Base-by-base conservation (phyloP, 2,113 vertebrate species). In the Steatornis caripensis region DNA sequence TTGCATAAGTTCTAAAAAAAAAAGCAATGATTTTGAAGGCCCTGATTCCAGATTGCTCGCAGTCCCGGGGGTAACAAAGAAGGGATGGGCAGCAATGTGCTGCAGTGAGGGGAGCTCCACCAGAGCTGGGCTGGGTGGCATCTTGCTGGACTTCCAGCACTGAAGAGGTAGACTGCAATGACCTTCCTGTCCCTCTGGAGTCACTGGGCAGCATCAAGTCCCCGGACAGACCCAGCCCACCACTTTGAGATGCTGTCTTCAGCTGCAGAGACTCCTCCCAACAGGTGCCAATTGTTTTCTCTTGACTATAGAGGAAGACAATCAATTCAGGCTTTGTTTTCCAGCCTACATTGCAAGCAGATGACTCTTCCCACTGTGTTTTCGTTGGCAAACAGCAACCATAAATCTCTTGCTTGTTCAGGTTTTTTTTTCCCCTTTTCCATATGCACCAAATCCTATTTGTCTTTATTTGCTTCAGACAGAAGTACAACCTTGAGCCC, bases 311-410 rank as follows among this genome's bases (percentile, higher is more conserved):
- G 87, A 58, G 51, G 69, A 32, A 26, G 55, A 87, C 65, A 20
- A 72, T 90, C 70, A 95, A 96, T 91, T 22, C 78, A 30, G 70
- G 85, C 85, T 97, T 93, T 97, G 92, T 97, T 96, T 91, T 36
- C 94, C 82, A 60, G 77, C 90, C 90, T 74, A 22, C 75, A 76
- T 84, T 84, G 64, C 87, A 55, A 78, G 12, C 2, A 36, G 95
- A 87, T 78, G 82, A 76, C 15, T 57, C 93, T 90, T 71, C 82
- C 88, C 27, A 1, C 34, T 86, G 49, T 95, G 88, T 95, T 97
- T 95, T 54, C 23, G 0, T 70, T 90, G 94, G 95, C 90, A 90
- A 86, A 76, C 4, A 32, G 29, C 34, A 53, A 7, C 5, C n/a
- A 48, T 7, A 29, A 86, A 84, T 20, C 83, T 70, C 79, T 24